Conservation (phyloP, 2,113 vertebrate species). For the Anoura caudifer region DNA sequence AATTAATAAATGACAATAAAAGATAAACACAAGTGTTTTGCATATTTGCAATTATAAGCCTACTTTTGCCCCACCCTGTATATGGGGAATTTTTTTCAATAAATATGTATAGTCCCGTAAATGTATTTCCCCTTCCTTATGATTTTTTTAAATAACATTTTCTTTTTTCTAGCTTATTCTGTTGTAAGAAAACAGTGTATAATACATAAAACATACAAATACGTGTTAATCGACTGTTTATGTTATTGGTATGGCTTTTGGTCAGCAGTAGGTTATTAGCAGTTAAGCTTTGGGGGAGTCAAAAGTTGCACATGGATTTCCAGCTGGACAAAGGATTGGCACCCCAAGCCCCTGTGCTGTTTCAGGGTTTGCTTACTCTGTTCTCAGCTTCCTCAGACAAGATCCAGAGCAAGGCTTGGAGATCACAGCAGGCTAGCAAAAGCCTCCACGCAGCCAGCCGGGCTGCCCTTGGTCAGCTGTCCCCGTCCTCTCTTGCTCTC, state of each 20-base stretch:
- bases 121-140: background rate
- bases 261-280: background rate
- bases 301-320: background rate
- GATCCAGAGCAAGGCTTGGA: background rate
- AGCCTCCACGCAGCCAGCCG: background rate
- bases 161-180: background rate
- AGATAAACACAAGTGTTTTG: background rate
- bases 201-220: too few species aligned
- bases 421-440: background rate
- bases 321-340: background rate
- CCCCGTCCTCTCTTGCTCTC: background rate
- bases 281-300: background rate
- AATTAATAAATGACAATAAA: background rate
- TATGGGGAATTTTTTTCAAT: background rate
- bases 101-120: background rate
- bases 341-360: background rate
- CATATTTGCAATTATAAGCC: background rate
- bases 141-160: background rate
- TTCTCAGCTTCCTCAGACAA: background rate
- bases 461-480: background rate
- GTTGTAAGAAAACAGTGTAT: background rate
- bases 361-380: background rate
- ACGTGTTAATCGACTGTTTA: background rate
- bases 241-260: background rate
- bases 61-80: background rate